A percentile compares a stretch with the other conserved stretches of the same genome.
phyloP scores from a whole-genome alignment of 2,113 vertebrate genomes.

The Hippocampus guttulatus region DNA sequence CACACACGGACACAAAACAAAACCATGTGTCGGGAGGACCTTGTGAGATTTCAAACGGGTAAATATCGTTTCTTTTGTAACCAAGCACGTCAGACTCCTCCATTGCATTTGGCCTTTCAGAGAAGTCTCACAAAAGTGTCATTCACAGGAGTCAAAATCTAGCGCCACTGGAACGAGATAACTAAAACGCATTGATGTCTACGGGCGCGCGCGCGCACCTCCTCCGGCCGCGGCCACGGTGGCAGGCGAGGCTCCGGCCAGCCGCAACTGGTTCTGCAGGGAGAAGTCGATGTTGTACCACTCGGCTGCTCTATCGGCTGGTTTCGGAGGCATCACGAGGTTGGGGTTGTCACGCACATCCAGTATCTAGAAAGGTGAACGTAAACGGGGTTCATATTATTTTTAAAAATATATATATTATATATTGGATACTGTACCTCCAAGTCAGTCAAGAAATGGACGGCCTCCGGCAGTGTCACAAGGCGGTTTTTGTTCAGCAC shows the following conservation, averaged over 20 bases:
- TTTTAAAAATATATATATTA: too few species aligned
- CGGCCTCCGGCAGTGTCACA: constrained; percentile 89
- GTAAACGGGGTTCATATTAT: background rate
- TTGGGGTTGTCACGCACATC: constrained; percentile 94
- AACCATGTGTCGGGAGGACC: background rate
- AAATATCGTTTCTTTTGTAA: too few species aligned
- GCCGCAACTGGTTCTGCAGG: constrained; percentile 90
- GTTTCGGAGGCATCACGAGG: constrained; percentile 96
- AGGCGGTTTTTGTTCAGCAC: constrained; percentile 95
- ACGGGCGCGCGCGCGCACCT: constrained; percentile 54
- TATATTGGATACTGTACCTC: constrained; percentile 73
- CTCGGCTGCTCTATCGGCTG: constrained; percentile 79
- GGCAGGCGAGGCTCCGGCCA: constrained; percentile 92
- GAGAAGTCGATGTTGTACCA: constrained; percentile 99
- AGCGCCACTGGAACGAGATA: background rate
- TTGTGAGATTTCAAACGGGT: too few species aligned
- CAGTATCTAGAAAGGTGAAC: constrained; percentile 72
- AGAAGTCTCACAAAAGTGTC: too few species aligned
- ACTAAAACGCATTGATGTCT: background rate
- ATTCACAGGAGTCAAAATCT: background rate
- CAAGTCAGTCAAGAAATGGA: constrained; percentile 88
- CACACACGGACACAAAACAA: background rate
- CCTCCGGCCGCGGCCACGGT: constrained; percentile 84
- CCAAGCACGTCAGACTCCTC: too few species aligned
- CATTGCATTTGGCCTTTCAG: background rate